Evolutionary conservation across 2,113 vertebrate species (phyloP), one percentile per base, ranked within the genome.

Genomic region (Cynopterus brachyotis): DNA sequence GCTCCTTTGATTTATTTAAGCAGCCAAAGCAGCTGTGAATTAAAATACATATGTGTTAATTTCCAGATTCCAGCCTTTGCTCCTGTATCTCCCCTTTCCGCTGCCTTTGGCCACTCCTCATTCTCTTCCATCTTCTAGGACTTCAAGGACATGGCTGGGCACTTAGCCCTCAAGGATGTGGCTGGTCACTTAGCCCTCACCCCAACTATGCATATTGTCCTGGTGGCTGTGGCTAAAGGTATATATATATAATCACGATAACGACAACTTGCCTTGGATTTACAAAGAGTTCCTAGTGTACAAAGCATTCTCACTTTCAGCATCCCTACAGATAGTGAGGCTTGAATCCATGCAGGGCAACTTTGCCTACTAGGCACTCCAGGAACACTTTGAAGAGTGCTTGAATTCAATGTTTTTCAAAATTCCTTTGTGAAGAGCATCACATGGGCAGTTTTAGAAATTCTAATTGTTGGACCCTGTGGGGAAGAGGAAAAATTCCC

Each of bases 1-100:
- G 78, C 76, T 87, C n/a, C 50, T 95, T 89, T 88, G 72, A 95
- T 95, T 95, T 76, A 64, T 66, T 78, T 91, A 40, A 92, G 64
- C 28, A 95, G 50, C 57, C 73, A 83, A 78, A 79, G 76, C 93
- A 97, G 47, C 69, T 70, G 28, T 75, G 76, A 50, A 20, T 50
- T 59, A 57, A 83, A 90, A 90, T 70, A 26, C 73, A 40, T 67
- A 73, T 9, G n/a, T 55, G 60, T 80, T 95, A 47, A 17, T 84
- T 80, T 90, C 45, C 55, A 57, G 60, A n/a, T 50, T 82, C 70
- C 35, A 82, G 66, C 32, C 59, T 72, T 76, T 59, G 47, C 81
- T 79, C 17, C 12, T 81, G 53, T 7, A 42, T 59, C 60, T 79
- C 7, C 15, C 64, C 47, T 60, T 0, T 2, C 60, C 72, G 57